These are phyloP conservation scores for Quadriops clusia DNA, from an alignment of 2,888 invertebrate species.

Conservation along the genomic window DNA sequence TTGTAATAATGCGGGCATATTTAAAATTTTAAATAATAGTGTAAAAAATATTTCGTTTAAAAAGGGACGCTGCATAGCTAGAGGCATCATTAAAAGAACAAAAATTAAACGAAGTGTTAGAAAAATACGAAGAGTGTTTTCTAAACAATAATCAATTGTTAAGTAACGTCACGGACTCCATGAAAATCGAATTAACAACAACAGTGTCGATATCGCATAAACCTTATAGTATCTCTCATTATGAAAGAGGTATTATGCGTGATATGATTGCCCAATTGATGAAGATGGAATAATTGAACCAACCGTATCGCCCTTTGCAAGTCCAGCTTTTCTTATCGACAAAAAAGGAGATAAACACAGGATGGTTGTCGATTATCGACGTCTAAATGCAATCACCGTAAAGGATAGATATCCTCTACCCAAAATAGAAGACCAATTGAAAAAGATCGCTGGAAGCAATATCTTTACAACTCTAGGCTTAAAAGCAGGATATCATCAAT, in stretches of 20 bases:
- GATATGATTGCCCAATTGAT: too few relatives aligned
- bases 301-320: conserved; percentile 29
- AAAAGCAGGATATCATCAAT: conserved; percentile 30
- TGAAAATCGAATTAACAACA: too few relatives aligned
- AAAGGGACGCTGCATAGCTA: too few relatives aligned
- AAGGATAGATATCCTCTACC: conserved; percentile 27
- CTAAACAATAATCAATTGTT: too few relatives aligned
- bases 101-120: background rate
- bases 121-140: conserved; percentile 6
- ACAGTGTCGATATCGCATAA: too few relatives aligned
- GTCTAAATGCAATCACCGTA: conserved; percentile 17
- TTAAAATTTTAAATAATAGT: too few relatives aligned
- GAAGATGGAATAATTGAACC: conserved; percentile 27
- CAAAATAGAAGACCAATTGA: conserved; percentile 31
- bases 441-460: conserved; percentile 19
- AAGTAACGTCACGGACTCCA: too few relatives aligned
- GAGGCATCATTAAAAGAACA: too few relatives aligned
- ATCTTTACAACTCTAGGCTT: conserved; percentile 28
- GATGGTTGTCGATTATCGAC: conserved; percentile 28
- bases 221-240: too few relatives aligned
- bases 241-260: too few relatives aligned
- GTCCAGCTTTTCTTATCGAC: conserved; percentile 27
- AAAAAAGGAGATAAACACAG: conserved; percentile 24
- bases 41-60: too few relatives aligned
- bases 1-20: too few relatives aligned